phyloP scores from a whole-genome alignment of 2,797 vertebrate species.

The Brachymystax lenok region DNA sequence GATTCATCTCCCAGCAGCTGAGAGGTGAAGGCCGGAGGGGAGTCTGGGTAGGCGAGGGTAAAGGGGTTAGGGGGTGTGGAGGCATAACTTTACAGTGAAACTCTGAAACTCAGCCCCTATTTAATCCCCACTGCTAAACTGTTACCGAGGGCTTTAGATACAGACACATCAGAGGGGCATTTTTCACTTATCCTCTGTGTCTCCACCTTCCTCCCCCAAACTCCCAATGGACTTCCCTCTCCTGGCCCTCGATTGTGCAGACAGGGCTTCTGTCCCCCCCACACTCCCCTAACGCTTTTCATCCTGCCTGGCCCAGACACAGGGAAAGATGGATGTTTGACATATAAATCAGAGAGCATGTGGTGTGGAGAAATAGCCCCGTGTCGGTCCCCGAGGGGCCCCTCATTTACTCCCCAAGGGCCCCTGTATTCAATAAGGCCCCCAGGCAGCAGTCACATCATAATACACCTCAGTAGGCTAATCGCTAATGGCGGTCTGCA shows the following conservation, averaged over 20 bases:
- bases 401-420: neutral
- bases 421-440: neutral
- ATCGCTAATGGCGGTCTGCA: neutral
- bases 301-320: neutral
- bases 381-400: neutral
- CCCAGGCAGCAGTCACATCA: neutral
- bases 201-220: neutral
- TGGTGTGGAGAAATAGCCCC: neutral
- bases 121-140: neutral
- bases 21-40: neutral
- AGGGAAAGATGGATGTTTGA: neutral
- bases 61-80: neutral
- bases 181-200: neutral
- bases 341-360: neutral
- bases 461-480: neutral
- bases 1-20: neutral
- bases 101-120: neutral
- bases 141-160: neutral
- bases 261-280: neutral
- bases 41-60: neutral
- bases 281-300: neutral
- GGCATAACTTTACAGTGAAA: neutral
- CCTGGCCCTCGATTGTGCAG: constrained; percentile 6
- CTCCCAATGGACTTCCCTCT: neutral
- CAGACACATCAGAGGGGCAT: neutral